These are phyloP conservation scores for Mugil cephalus DNA, from an alignment of 2,113 vertebrate species.

Conservation along the genomic window DNA sequence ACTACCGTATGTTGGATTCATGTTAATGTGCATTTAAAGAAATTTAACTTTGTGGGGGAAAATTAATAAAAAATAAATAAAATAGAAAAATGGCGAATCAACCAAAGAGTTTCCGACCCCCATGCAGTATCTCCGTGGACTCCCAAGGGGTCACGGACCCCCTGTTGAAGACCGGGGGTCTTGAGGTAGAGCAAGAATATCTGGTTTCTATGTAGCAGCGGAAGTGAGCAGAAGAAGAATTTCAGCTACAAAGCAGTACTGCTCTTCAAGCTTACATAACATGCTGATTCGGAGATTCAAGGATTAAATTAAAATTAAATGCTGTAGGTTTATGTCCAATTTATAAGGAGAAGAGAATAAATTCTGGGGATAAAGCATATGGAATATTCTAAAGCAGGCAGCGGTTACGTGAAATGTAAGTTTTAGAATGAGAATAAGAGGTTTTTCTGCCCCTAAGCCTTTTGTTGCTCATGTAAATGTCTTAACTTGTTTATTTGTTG, in stretches of 20 bases:
- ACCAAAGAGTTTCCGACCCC: too few species aligned
- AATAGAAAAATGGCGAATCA: too few species aligned
- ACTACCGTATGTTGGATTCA: too few species aligned
- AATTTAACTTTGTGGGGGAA: too few species aligned
- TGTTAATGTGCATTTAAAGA: too few species aligned
- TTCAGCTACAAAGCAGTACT: slow-evolving; percentile 4
- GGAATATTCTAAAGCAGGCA: slow-evolving; percentile 22
- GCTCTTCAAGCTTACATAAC: slow-evolving; percentile 34
- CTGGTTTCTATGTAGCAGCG: neutral
- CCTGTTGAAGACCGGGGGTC: too few species aligned
- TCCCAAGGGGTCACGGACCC: too few species aligned
- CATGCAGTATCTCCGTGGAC: too few species aligned
- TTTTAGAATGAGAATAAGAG: neutral
- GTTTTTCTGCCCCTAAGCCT: neutral
- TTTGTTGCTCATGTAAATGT: too few species aligned
- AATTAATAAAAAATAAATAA: too few species aligned
- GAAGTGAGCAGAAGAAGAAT: slow-evolving; percentile 10
- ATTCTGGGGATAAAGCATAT: slow-evolving; percentile 47
- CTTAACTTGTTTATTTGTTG: neutral
- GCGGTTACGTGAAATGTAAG: slow-evolving; percentile 11
- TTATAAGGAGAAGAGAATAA: slow-evolving; percentile 35
- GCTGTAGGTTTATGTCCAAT: slow-evolving; percentile 45
- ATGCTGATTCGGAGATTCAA: slow-evolving; percentile 48
- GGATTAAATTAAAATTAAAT: slow-evolving; percentile 56
- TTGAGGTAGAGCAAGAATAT: too few species aligned